A percentile compares a stretch with the other conserved stretches of the same genome.
Evolutionary conservation across 2,113 vertebrate genomes (phyloP).

Genomic region (Pimephales promelas): DNA sequence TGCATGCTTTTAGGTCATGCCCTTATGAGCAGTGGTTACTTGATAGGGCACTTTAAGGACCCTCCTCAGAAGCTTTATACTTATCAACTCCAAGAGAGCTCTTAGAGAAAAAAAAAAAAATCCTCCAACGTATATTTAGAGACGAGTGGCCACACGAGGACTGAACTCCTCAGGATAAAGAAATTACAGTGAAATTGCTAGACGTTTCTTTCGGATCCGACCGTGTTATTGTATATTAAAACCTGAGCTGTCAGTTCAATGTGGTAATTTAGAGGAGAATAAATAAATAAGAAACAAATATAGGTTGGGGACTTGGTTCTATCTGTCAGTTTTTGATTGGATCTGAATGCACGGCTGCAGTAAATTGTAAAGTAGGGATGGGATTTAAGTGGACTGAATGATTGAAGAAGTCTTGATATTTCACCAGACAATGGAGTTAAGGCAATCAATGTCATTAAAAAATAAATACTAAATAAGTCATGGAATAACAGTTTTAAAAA

Average conservation of each 20-base stretch:
- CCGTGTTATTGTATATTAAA: not conserved
- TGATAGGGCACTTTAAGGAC: slow-evolving; percentile 47
- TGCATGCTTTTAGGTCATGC: slow-evolving; percentile 42
- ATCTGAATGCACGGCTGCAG: no score
- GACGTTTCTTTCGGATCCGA: not conserved
- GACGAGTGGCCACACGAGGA: slow-evolving; percentile 49
- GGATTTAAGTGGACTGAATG: no score
- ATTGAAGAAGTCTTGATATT: no score
- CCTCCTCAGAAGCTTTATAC: slow-evolving; percentile 36
- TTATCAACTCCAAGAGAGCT: slow-evolving; percentile 50
- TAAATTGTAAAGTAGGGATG: no score
- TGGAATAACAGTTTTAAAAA: no score
- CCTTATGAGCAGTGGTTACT: slow-evolving; percentile 49
- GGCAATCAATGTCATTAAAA: no score
- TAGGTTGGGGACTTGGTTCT: no score
- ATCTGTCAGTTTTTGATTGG: no score
- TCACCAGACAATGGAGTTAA: no score
- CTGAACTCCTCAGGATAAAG: slow-evolving; percentile 11
- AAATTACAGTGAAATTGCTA: slow-evolving; percentile 5
- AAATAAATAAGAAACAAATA: not conserved
- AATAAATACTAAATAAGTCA: no score
- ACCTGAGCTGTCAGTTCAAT: not conserved
- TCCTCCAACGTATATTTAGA: slow-evolving; percentile 41
- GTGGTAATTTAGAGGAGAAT: not conserved
- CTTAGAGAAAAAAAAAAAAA: slow-evolving; percentile 49